phyloP scores from a whole-genome alignment of 2,888 invertebrate species.

The Eristalis arbustorum region DNA sequence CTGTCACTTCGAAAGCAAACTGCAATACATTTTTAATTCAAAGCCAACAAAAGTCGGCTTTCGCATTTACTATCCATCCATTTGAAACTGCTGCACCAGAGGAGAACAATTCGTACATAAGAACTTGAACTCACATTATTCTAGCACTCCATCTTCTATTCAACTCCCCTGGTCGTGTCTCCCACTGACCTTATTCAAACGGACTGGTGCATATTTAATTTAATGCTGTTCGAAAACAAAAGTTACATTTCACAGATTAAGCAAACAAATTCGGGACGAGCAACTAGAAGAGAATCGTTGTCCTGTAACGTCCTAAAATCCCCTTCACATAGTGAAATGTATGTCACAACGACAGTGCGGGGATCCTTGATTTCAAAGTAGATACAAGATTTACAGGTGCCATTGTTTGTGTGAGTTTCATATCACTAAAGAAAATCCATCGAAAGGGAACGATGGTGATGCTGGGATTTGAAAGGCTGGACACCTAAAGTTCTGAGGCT shows the following conservation, averaged over 20 bases:
- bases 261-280: conserved; percentile 62
- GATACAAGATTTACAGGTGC: conserved; percentile 41
- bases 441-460: not conserved
- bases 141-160: conserved; percentile 49
- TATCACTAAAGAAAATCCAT: conserved; percentile 15
- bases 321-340: conserved; percentile 21
- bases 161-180: conserved; percentile 31
- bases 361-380: conserved; percentile 37
- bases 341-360: conserved; percentile 39
- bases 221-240: conserved; percentile 53
- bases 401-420: conserved; percentile 34
- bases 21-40: conserved; percentile 56
- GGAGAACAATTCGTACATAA: conserved; percentile 41
- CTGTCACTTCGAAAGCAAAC: conserved; percentile 23
- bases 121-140: conserved; percentile 67
- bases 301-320: conserved; percentile 30
- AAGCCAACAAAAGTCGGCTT: conserved; percentile 32
- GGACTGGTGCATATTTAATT: conserved; percentile 60
- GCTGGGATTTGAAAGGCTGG: not conserved
- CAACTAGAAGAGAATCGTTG: conserved; percentile 29
- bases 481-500: conserved; percentile 11
- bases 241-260: conserved; percentile 57
- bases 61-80: conserved; percentile 11
- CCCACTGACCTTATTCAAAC: conserved; percentile 18
- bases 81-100: not conserved